Evolutionary conservation across 2,888 invertebrate genomes (phyloP).

Genomic region (Epinotia ramella): DNA sequence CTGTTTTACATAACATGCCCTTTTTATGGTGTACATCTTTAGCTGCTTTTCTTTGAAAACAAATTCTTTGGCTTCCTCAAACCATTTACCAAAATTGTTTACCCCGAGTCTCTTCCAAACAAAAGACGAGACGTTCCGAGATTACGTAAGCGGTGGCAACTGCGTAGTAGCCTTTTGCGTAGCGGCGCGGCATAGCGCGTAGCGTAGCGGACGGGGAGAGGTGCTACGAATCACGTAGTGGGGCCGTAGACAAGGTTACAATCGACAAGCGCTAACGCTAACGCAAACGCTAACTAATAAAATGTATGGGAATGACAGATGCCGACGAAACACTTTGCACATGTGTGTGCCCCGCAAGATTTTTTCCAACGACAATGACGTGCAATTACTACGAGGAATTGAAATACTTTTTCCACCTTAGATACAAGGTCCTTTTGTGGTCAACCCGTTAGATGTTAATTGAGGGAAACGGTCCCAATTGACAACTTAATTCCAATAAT

Average conservation of each 20-base stretch:
- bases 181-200: constrained; percentile 32
- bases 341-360: too few relatives aligned
- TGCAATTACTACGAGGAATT: not conserved
- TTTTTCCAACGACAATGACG: not conserved
- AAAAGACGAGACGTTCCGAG: constrained; percentile 15
- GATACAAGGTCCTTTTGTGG: too few relatives aligned
- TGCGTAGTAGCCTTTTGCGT: constrained; percentile 45
- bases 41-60: not conserved
- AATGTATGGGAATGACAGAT: too few relatives aligned
- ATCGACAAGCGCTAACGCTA: too few relatives aligned
- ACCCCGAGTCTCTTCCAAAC: not conserved
- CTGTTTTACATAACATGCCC: too few relatives aligned
- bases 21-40: too few relatives aligned
- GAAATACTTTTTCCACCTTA: not conserved
- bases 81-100: constrained; percentile 1
- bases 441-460: too few relatives aligned
- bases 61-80: not conserved
- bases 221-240: constrained; percentile 47
- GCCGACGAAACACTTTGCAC: too few relatives aligned
- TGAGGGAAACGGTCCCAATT: too few relatives aligned
- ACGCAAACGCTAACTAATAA: too few relatives aligned
- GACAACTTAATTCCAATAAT: too few relatives aligned
- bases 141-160: constrained; percentile 32
- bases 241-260: too few relatives aligned
- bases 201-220: constrained; percentile 46